Evolutionary conservation across 2,888 invertebrate species (phyloP), one percentile per base, ranked within the genome.

Genomic region (Cyaniris semiargus): DNA sequence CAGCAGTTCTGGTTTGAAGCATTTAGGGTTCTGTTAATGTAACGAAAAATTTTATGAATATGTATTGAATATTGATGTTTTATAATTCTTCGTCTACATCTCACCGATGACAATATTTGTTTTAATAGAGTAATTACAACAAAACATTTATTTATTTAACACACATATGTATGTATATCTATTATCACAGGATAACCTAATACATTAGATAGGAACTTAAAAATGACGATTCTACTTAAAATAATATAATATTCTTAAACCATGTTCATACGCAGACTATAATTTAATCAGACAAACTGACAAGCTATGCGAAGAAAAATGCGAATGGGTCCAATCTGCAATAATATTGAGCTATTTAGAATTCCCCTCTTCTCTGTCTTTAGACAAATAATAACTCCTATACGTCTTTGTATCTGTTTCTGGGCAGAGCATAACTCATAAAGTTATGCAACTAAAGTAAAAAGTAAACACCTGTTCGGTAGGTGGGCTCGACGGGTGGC

Each of bases 401-500:
- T 66, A 18, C 66, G 15, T 66, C 66, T 66, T 66, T 66, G 27
- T 60, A 60, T 60, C 23, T 0, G 60, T 60, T 13, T 27, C 66
- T 66, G 66, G 15, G 34, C 70, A n/a, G 31, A 5, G 21, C n/a
- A 38, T 71, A 38, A 71, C 15, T 71, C 71, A 38, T 34, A 70
- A 70, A n/a, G 23, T 38, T 38, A 71, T 71, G 34, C 38, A 71
- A 38, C 21, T 71, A 71, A 71, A 71, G 38, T 71, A 71, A 71
- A 71, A 71, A 71, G 34, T 38, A 71, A 38, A 71, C 71, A 71
- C 71, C 38, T 71, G 38, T 71, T 7, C 38, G 38, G 38, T 71
- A 71, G 71, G 71, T 71, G 71, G 71, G 71, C 71, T 71, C 71
- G 71, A 71, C 71, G 71, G 71, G 71, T 71, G 38, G 71, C 38